Base-by-base conservation (phyloP, 2,888 invertebrate species). In the Epinotia brunnichana region DNA sequence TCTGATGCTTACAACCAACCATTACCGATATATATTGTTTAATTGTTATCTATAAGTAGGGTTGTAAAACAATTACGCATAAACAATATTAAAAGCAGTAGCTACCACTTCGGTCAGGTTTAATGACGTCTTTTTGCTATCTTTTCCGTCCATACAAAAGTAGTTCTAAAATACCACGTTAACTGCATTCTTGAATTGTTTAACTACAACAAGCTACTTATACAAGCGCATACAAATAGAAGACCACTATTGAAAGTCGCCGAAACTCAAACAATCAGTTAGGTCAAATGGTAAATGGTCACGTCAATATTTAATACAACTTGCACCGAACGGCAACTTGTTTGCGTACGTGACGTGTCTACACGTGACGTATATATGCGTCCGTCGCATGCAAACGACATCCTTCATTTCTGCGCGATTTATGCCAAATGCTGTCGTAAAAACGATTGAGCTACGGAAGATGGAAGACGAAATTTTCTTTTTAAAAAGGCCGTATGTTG, bases 331-430 rank as follows among this genome's bases (percentile, higher is more conserved):
- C 56, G 69, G 70, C 73, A 77, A 59, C 73, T 74, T 75, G 74
- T 77, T 77, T 81, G 77, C 77, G 75, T 76, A 78, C 77, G 77
- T 75, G 80, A 48, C 62, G 24, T n/a, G 62, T 62, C n/a, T 21
- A 44, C 41, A 44, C n/a, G 59, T 19, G 13, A 44, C 11, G 60
- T 19, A 15, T 77, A 76, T 70, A 77, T 77, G 76, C 76, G 76
- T 56, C 77, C 76, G 77, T 79, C 70, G 78, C 81, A 82, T 82
- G 80, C 75, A 81, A 82, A 81, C 80, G 80, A 81, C 80, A 77
- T 76, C 79, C 77, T 81, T 81, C 80, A 76, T 74, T 76, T 76
- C 79, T 35, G 35, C 51, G 2, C 63, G 72, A 72, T 70, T 70
- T 64, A 64, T 39, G 57, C 63, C 64, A 35, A 67, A 72, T 62